These are phyloP conservation scores for Ommatoiulus sabulosus DNA, from an alignment of 2,888 invertebrate species.

Conservation along the genomic window DNA sequence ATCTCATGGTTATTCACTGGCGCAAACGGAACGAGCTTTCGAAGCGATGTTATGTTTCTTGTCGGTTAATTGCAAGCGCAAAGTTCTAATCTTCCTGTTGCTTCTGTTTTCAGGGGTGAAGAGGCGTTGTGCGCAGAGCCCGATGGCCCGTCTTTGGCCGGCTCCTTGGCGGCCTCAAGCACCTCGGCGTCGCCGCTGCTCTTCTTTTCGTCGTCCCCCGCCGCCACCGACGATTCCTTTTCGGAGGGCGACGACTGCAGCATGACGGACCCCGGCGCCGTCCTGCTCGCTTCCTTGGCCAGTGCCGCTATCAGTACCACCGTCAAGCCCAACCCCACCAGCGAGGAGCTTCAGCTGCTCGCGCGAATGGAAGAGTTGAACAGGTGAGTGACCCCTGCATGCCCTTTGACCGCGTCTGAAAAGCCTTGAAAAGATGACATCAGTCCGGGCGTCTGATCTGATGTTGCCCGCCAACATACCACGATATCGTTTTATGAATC, in stretches of 20 bases:
- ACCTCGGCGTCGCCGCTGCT: conserved; percentile 39
- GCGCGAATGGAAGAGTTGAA: conserved; percentile 97
- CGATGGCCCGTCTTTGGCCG: conserved; percentile 7
- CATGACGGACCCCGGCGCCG: conserved; percentile 11
- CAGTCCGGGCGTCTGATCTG: too few species aligned
- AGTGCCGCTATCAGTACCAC: neutral
- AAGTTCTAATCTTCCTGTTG: neutral
- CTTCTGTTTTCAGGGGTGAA: conserved; percentile 16
- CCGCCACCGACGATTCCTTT: conserved; percentile 33
- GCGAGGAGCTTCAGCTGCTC: conserved; percentile 87
- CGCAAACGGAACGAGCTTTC: too few species aligned
- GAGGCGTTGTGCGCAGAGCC: conserved; percentile 31
- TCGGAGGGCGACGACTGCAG: conserved; percentile 34
- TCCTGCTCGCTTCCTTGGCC: neutral
- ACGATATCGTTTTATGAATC: too few species aligned
- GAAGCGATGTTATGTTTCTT: too few species aligned
- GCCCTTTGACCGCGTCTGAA: too few species aligned
- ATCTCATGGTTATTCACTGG: too few species aligned
- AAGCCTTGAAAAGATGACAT: too few species aligned
- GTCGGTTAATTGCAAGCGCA: too few species aligned
- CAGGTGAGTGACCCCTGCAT: conserved; percentile 69
- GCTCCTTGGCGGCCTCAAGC: neutral
- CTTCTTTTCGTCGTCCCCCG: conserved; percentile 27
- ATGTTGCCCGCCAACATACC: too few species aligned
- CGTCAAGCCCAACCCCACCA: conserved; percentile 63